Evolutionary conservation across 2,113 vertebrate genomes (phyloP), one percentile per base, ranked within the genome.

Genomic region (Eurystomus gularis): DNA sequence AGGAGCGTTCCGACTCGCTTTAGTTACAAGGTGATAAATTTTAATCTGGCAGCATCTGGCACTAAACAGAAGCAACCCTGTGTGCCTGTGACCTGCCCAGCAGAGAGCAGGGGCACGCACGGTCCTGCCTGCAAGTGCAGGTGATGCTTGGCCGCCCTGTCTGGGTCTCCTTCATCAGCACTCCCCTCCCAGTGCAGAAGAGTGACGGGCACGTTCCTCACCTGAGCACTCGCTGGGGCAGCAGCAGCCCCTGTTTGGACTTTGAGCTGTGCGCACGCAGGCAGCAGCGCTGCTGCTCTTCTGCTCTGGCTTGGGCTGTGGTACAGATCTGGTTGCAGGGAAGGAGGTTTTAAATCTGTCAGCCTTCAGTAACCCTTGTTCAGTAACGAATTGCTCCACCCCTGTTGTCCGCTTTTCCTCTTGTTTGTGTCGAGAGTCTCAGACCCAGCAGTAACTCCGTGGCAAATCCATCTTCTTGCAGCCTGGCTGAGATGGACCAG

Each of bases 401-500:
- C 46, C 33, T 33, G 24, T 29, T 77, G 8, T 8, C 48, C 7
- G 9, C 17, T 82, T 86, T 51, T 61, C 37, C 61, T 70, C 37
- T 60, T 57, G 10, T 46, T 52, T 60, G 48, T 5, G 1, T 40
- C 11, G 2, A 51, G 52, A 64, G 14, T 14, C 78, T 49, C 60
- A 86, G 69, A 39, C 7, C 21, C 9, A 4, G 14, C 46, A 42
- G 46, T 91, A 86, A 76, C 65, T n/a, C 70, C 35, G 33, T 72
- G 81, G 48, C 85, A 84, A 58, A 78, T 94, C 18, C 93, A 46
- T 82, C 44, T 93, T 78, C 94, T 72, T 95, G 68, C 96, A 99
- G 99, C 93, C 96, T 99, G 71, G 98, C 99, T 51, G 98, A 90
- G 82, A 97, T 99, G 97, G 99, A 99, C 70, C 98, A 97, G 96